phyloP scores from a whole-genome alignment of 2,888 invertebrate species.

The Eudasyphora cyanicolor region DNA sequence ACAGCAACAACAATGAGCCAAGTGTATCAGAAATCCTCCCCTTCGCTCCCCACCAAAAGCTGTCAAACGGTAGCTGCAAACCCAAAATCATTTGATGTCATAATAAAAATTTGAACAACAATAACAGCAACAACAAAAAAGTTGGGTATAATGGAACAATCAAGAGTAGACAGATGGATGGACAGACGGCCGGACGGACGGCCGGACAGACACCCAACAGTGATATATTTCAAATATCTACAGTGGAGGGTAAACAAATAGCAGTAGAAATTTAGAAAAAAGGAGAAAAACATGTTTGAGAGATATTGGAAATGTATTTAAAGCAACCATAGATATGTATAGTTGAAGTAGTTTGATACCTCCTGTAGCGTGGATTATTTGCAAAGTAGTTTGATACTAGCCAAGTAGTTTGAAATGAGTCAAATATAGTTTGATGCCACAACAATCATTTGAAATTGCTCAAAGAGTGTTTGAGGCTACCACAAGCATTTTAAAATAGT shows the following conservation, averaged over 20 bases:
- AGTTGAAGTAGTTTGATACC: too few species aligned
- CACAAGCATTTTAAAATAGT: too few species aligned
- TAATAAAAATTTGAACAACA: not conserved
- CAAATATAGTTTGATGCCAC: too few species aligned
- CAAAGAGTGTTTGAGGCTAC: too few species aligned
- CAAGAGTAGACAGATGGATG: not conserved
- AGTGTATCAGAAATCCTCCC: conserved; percentile 32
- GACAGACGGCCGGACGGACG: not conserved
- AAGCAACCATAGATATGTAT: too few species aligned
- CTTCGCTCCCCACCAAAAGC: not conserved
- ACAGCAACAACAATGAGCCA: not conserved
- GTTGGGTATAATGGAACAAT: not conserved
- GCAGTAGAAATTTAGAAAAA: too few species aligned
- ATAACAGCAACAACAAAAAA: not conserved
- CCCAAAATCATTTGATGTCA: conserved; percentile 17
- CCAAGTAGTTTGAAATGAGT: too few species aligned
- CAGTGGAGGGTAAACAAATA: not conserved
- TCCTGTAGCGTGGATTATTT: too few species aligned
- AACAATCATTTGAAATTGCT: too few species aligned
- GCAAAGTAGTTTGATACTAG: too few species aligned
- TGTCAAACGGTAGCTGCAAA: conserved; percentile 7
- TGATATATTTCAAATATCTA: not conserved
- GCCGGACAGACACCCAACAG: not conserved
- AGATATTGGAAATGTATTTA: too few species aligned
- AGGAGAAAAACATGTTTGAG: too few species aligned